Base-by-base conservation (phyloP, 2,888 invertebrate species). In the Nesidiocoris tenuis region DNA sequence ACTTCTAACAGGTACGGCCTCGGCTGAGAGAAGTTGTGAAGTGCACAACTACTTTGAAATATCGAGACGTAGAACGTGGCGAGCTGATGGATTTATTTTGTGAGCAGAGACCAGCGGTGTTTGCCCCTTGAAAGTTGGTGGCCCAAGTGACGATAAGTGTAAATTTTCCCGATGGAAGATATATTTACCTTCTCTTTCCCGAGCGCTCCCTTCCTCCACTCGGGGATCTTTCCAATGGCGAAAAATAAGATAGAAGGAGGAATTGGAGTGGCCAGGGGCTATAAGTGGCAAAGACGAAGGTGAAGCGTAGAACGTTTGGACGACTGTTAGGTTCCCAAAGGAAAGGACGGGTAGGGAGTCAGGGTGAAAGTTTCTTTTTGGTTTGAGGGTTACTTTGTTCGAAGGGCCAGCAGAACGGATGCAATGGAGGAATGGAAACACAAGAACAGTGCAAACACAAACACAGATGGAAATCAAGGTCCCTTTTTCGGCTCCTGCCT, bases 381-480 rank as follows among this genome's bases (percentile, higher is more conserved):
- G 39, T 39, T 39, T 7, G 39, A 39, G 39, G 39, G 39, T 39
- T 39, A 39, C 39, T 39, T 39, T 39, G 39, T 39, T 39, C 39
- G 39, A 39, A 39, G 39, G 12, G 39, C 39, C 39, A 12, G 12
- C 39, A 39, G 12, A 39, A 39, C 12, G 39, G 39, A 39, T 39
- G 39, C 39, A 39, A 39, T 39, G 67, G 39, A 39, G 70, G 57
- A 57, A 18, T 55, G 22, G 25, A 24, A 70, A 70, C 70, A 70
- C 59, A 70, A 70, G 70, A 59, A 70, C 59, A 57, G 22, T 57
- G 23, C 70, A 59, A 70, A 70, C 24, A 70, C 67, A 67, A 67
- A 59, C 56, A 56, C 61, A 70, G 70, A 59, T 70, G 70, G 70
- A 59, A 70, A 59, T 70, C 70, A 23, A 70, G 17, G 18, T 54